phyloP scores from a whole-genome alignment of 2,797 vertebrate species.

The Bradypodion ventrale region DNA sequence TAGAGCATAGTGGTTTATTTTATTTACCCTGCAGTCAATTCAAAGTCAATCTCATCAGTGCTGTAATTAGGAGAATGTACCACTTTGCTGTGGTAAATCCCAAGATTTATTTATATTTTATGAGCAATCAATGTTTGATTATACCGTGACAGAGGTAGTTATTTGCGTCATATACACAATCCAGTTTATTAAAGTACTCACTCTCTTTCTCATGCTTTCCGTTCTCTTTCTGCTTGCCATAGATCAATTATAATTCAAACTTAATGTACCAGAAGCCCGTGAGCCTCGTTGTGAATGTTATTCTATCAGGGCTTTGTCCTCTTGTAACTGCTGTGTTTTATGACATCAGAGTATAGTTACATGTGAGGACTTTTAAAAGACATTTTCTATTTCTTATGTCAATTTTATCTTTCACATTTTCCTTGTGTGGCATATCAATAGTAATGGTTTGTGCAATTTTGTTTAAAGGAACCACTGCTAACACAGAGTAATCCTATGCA shows the following conservation, averaged over 20 bases:
- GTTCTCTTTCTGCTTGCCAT: slow-evolving; percentile 40
- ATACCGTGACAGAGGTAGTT: neutral
- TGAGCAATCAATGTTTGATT: slow-evolving; percentile 41
- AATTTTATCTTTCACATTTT: slow-evolving; percentile 20
- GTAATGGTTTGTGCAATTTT: neutral
- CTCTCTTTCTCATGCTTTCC: slow-evolving; percentile 15
- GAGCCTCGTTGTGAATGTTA: slow-evolving; percentile 29
- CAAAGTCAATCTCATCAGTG: slow-evolving; percentile 17
- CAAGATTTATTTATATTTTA: slow-evolving; percentile 3
- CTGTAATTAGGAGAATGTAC: slow-evolving; percentile 24
- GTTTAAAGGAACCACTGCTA: neutral
- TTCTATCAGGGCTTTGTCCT: slow-evolving; percentile 15
- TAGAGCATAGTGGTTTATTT: neutral
- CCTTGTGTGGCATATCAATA: neutral
- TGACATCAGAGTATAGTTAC: slow-evolving; percentile 15
- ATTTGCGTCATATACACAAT: neutral
- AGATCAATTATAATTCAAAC: slow-evolving; percentile 54
- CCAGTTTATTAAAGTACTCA: neutral
- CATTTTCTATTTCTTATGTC: slow-evolving; percentile 6
- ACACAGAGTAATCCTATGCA: neutral
- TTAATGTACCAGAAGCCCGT: slow-evolving; percentile 45
- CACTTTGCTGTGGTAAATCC: slow-evolving; percentile 25
- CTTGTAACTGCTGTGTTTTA: slow-evolving; percentile 25
- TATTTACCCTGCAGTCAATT: slow-evolving; percentile 16
- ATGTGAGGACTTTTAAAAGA: slow-evolving; percentile 21